These are phyloP conservation scores for Calliphora vomitoria DNA, from an alignment of 2,888 invertebrate species.

Conservation along the genomic window DNA sequence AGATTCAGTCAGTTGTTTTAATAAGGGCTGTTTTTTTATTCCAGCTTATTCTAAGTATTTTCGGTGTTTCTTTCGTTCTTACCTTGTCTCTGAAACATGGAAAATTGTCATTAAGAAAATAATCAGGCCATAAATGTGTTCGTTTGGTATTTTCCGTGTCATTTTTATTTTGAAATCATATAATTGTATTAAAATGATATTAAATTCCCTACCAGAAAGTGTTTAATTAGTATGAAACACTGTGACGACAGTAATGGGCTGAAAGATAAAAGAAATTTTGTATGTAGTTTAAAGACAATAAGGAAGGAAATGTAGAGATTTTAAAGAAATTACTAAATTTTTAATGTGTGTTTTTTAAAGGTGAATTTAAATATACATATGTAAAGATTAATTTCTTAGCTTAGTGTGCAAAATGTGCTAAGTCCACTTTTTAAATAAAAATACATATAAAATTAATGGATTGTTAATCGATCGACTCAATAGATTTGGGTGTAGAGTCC, in stretches of 20 bases:
- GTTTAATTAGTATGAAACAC: background rate
- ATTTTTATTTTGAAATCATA: background rate
- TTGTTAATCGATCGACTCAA: no score
- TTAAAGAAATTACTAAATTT: background rate
- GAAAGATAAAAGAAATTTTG: background rate
- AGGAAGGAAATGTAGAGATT: background rate
- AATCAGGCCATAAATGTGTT: background rate
- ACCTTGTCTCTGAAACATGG: background rate
- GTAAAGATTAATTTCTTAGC: no score
- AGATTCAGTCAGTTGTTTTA: constrained; percentile 3
- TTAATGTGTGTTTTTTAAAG: no score
- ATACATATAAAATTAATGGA: no score
- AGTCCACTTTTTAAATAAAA: no score
- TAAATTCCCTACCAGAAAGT: background rate
- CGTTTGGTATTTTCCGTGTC: background rate
- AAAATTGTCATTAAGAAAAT: constrained; percentile 26
- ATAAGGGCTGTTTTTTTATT: background rate
- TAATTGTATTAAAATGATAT: constrained; percentile 26
- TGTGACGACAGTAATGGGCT: background rate
- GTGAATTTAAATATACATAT: no score
- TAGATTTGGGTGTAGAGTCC: no score
- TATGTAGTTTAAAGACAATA: background rate
- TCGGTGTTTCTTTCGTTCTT: background rate
- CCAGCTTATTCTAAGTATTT: background rate
- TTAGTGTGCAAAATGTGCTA: no score